Evolutionary conservation across 2,113 vertebrate species (phyloP).

Genomic region (Chrysemys picta): DNA sequence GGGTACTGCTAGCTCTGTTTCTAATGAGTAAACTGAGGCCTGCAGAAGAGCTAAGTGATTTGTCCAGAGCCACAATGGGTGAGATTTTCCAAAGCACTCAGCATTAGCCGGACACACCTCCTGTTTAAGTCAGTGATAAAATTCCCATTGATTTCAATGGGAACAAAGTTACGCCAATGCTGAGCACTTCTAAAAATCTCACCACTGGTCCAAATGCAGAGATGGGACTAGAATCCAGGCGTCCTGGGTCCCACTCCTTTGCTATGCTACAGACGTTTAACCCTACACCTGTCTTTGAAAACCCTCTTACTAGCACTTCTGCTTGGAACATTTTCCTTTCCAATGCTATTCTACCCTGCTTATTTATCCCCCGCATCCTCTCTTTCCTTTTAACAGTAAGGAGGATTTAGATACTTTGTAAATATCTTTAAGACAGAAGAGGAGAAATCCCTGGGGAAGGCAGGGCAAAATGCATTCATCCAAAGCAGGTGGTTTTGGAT

Average conservation of each 20-base stretch:
- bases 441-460: not conserved
- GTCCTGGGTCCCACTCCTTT: not conserved
- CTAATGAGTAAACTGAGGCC: not conserved
- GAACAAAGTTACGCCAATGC: not conserved
- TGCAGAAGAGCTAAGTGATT: not conserved
- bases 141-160: not conserved
- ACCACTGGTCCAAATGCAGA: not conserved
- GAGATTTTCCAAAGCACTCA: not conserved
- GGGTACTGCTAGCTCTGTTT: not conserved
- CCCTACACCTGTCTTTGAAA: not conserved
- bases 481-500: not conserved
- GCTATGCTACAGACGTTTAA: not conserved
- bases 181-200: not conserved
- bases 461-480: not conserved
- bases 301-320: no score
- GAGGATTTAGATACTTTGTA: not conserved
- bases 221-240: not conserved
- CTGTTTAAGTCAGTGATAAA: not conserved
- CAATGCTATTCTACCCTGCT: not conserved
- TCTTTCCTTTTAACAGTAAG: not conserved
- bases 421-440: not conserved
- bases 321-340: not conserved
- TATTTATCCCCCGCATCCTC: not conserved
- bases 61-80: not conserved
- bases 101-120: not conserved